Conservation (phyloP, 1,140 invertebrate species). For the Cyrtorhinus lividipennis region DNA sequence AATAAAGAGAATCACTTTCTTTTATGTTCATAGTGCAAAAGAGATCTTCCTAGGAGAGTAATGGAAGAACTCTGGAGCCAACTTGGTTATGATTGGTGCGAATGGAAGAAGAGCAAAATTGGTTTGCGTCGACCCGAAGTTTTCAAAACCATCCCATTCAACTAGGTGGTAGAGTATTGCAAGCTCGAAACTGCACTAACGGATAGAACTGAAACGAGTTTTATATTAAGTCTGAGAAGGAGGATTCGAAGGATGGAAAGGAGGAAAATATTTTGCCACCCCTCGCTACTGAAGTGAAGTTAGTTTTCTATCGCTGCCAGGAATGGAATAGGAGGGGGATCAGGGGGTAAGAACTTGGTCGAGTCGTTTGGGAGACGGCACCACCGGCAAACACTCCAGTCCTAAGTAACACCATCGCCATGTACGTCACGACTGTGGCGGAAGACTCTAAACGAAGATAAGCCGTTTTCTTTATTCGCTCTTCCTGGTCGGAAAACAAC, state of each 20-base stretch:
- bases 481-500: neutral
- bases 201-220: neutral
- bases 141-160: neutral
- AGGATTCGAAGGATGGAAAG: too few relatives aligned
- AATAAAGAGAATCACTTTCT: too few relatives aligned
- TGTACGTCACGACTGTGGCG: neutral
- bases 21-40: too few relatives aligned
- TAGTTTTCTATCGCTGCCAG: neutral
- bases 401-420: slow-evolving; percentile 1
- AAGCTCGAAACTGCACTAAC: neutral
- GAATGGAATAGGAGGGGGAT: neutral
- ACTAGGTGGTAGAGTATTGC: neutral
- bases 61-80: neutral
- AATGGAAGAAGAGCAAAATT: neutral
- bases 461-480: slow-evolving; percentile 3
- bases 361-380: neutral
- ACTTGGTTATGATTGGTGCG: neutral
- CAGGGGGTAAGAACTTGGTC: neutral
- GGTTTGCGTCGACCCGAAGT: neutral
- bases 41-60: too few relatives aligned
- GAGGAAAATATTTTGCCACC: neutral
- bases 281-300: neutral
- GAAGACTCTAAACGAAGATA: slow-evolving; percentile 1
- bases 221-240: neutral
- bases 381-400: neutral